Base-by-base conservation (phyloP, 2,888 invertebrate genomes). In the Drosophila fungiperda region DNA sequence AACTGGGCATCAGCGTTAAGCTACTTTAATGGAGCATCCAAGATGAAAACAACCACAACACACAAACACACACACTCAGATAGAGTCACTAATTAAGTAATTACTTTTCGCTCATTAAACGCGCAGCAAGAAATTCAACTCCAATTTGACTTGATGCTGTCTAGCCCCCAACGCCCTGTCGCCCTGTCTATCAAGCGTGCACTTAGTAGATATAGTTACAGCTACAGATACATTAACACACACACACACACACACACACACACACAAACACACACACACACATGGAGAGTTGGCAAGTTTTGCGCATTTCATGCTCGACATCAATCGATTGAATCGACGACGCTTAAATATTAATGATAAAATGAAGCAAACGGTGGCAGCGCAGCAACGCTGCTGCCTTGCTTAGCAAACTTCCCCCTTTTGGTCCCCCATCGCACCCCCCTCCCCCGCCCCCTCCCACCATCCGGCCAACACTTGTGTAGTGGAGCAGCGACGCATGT, bases 101-200 rank as follows among this genome's bases (percentile, higher is more conserved):
- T 88, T 88, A 89, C 90, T 83, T 89, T 88, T 89, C 77, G 89
- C 78, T 89, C 89, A 90, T 89, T 89, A 80, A 90, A 83, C 83
- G 72, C 67, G 59, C 67, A 74, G 62, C 33, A 68, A 76, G 65
- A 69, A 78, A 87, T 89, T 89, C 86, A 89, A 85, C 86, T 83
- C 73, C 81, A 85, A 83, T 87, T 89, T 77, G 79, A 74, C 74
- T 78, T 80, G 82, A 84, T 76, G 83, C 74, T 74, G 82, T 82
- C 74, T 71, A 32, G 29, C 29, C 15, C 49, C 67, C 66, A 45
- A 38, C 33, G 26, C 45, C 45, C 59, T 68, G 42, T 68, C 57
- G 42, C 55, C 48, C 68, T 78, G 81, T 86, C 81, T 81, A 67
- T 86, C 79, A 82, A 72, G 60, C 69, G 71, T 64, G 68, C 75